Base-by-base conservation (phyloP, 2,888 invertebrate species). In the Patella caerulea region DNA sequence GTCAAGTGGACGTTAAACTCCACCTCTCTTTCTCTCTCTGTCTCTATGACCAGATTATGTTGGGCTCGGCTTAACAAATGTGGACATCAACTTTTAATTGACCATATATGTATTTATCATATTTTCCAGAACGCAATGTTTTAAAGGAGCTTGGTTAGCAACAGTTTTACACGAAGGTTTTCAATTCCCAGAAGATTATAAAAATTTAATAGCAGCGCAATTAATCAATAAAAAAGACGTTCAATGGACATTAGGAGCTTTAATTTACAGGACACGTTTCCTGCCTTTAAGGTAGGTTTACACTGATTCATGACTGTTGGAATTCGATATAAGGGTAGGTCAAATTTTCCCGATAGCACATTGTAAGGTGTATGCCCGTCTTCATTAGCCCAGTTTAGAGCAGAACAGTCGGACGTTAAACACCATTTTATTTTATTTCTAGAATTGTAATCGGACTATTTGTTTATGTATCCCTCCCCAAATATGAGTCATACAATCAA, bases 181-280 rank as follows among this genome's bases (percentile, higher is more conserved):
- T 59, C 86, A 89, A 34, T 92, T 93, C 76, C 92, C 93, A 14
- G 85, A 87, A 70, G 83, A 80, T 15, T 92, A 90, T 82, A 80
- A 82, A 15, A 81, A 86, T 24, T 83, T 92, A 70, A 86, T 84
- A 2, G 89, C 92, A 12, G 90, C 89, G 17, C 89, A 90, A 77
- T 83, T 86, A 70, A 88, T 93, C n/a, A 84, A 90, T 70, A 88
- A 88, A 19, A 84, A 88, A 75, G 92, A 92, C 78, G 91, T 93
- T 14, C 93, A 93, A 85, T 93, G 93, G 93, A 93, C 93, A 0
- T 87, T 93, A 15, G 93, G 93, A 2, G 93, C 93, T 45, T 90
- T 93, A 78, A 90, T 93, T 52, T 93, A 91, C 82, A 87, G 91
- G 74, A 92, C 92, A n/a, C 83, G 92, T 65, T 92, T 89, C 83